Base-by-base conservation (phyloP, 92 coral and sea anemone species). In the Virgularia gustaviana region DNA sequence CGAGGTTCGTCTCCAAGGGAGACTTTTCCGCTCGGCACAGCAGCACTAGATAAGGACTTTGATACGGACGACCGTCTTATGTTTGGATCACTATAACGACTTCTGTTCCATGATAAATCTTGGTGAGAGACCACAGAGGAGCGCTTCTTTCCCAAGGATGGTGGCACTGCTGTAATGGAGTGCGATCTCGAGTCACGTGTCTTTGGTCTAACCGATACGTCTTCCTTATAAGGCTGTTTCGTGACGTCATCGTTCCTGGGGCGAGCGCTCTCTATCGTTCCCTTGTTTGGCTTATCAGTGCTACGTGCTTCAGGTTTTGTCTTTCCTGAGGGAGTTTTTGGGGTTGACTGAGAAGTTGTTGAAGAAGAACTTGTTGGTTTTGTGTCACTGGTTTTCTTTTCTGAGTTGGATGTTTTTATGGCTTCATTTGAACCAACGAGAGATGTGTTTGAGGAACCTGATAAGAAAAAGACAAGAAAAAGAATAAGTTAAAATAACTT, bases 131-230 rank as follows among this genome's bases (percentile, higher is more conserved):
- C n/a, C n/a, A n/a, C n/a, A n/a, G n/a, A n/a, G n/a, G n/a, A n/a
- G n/a, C n/a, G n/a, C n/a, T n/a, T n/a, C n/a, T n/a, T n/a, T n/a
- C n/a, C n/a, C n/a, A n/a, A n/a, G n/a, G n/a, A n/a, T n/a, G n/a
- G n/a, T n/a, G n/a, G n/a, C 3, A 68, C 1, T 28, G 75, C 75
- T 25, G 47, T 34, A 32, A 61, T 31, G 19, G 59, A 43, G 11
- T 38, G 75, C 0, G 10, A 23, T 16, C 18, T 36, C 0, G 58
- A 36, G 3, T 34, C 45, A 19, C 36, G 25, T 19, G 57, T 42
- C 22, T 22, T 36, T 10, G n/a, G n/a, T n/a, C n/a, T n/a, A n/a
- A n/a, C n/a, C n/a, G 61, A 22, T 19, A 27, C 1, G 28, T 15
- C 15, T 35, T 29, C 13, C 10, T 30, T 20, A 16, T 28, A 19